Base-by-base conservation (phyloP, 2,888 invertebrate genomes). In the Sphaerophoria rueppellii region DNA sequence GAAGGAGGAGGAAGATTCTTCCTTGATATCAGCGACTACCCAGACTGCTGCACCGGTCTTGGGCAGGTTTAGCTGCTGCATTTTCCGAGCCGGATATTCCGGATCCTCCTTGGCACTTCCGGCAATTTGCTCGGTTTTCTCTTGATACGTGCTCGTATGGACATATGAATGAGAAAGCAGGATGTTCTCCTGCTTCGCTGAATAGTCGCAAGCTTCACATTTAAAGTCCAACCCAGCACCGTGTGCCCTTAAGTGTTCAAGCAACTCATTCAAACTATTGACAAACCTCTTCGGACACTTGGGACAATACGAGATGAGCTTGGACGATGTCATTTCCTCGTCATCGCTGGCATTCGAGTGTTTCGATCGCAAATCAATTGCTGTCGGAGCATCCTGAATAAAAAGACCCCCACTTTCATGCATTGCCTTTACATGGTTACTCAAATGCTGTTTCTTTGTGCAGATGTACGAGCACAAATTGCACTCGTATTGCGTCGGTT, bases 381-480 rank as follows among this genome's bases (percentile, higher is more conserved):
- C 77, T 37, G 72, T 63, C 6, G 65, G 52, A 2, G 73, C 37
- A 0, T 73, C 79, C 11, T 73, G 52, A 6, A 63, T 75, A 11
- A 80, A 76, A 4, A 61, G 46, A 6, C 78, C 72, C 88, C 88
- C 75, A 89, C 90, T 83, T 40, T 89, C 91, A 73, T 91, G 91
- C 16, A 89, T 89, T 52, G 96, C 95, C 88, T 95, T 94, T 90
- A 96, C 93, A 90, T 97, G 97, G 88, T 97, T 96, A 89, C 96
- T 95, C n/a, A 97, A 93, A 50, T 97, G 93, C 88, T 97, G 96
- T 86, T 95, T 93, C 89, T 96, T 96, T 73, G 95, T 95, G 7
- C 96, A 96, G 89, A 96, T 96, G 90, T 96, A 97, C 87, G 95
- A 95, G 90, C 97, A 98, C 88, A 95, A 93, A 32, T 94, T 94